phyloP scores from a whole-genome alignment of 1,140 invertebrate species.

The Plutomurus gul region DNA sequence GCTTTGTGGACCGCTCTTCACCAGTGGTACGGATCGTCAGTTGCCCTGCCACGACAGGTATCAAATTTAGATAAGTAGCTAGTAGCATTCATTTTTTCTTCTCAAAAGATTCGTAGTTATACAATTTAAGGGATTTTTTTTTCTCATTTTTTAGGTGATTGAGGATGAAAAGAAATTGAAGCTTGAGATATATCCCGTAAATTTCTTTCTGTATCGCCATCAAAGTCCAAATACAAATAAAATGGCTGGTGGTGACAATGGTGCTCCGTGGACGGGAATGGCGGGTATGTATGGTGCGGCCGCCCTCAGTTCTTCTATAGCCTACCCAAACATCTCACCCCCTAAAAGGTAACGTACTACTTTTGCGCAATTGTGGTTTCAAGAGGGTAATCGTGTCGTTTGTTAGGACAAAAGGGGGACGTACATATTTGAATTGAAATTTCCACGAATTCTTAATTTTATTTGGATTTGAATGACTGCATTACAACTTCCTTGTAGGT shows the following conservation, averaged over 20 bases:
- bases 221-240: constrained; percentile 57
- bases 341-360: constrained; percentile 36
- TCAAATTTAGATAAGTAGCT: neutral
- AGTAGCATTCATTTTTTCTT: neutral
- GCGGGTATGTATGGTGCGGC: constrained; percentile 67
- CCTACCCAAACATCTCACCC: constrained; percentile 42
- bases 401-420: too few relatives aligned
- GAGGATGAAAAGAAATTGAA: constrained; percentile 64
- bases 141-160: constrained; percentile 56
- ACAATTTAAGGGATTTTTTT: neutral
- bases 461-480: too few relatives aligned
- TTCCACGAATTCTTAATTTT: too few relatives aligned
- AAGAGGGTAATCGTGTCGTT: too few relatives aligned
- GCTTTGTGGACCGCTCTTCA: constrained; percentile 81
- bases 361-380: too few relatives aligned
- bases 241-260: constrained; percentile 46
- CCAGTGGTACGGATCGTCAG: constrained; percentile 82
- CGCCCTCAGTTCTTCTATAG: constrained; percentile 61
- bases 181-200: constrained; percentile 80
- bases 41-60: constrained; percentile 79
- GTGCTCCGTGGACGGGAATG: constrained; percentile 62
- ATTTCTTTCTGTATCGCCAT: constrained; percentile 74
- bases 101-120: neutral
- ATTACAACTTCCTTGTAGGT: too few relatives aligned
- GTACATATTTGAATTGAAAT: too few relatives aligned